phyloP scores from a whole-genome alignment of 2,888 invertebrate genomes.

The Caenorhabditis angaria region DNA sequence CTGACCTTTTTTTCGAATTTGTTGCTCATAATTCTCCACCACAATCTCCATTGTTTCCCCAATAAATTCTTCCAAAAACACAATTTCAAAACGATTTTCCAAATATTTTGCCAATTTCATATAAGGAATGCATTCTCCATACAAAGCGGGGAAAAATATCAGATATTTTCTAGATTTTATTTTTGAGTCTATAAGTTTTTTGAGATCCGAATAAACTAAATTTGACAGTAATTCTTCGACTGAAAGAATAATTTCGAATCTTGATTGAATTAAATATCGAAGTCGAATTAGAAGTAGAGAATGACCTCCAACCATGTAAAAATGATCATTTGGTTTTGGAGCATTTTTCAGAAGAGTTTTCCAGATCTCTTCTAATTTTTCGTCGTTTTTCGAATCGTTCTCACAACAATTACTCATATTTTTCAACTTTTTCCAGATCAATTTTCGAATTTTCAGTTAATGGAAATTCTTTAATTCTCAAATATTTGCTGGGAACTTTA shows the following conservation, averaged over 20 bases:
- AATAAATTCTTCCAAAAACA: conserved; percentile 24
- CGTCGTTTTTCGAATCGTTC: conserved; percentile 8
- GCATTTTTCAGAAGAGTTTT: not conserved
- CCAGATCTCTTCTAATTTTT: not conserved
- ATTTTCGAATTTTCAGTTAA: conserved; percentile 61
- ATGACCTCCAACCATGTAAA: conserved; percentile 58
- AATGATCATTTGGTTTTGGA: conserved; percentile 39
- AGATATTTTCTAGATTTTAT: not conserved
- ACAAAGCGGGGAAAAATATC: conserved; percentile 38
- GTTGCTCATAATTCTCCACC: conserved; percentile 17
- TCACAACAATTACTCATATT: no score
- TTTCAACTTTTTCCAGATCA: conserved; percentile 28
- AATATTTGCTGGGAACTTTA: conserved; percentile 58
- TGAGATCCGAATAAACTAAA: conserved; percentile 24
- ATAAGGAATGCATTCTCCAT: conserved; percentile 35
- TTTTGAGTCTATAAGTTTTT: not conserved
- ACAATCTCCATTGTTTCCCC: conserved; percentile 21
- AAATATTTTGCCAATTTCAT: conserved; percentile 11
- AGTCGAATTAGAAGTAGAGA: conserved; percentile 57
- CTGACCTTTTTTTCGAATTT: conserved; percentile 19
- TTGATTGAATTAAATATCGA: conserved; percentile 27
- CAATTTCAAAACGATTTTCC: not conserved
- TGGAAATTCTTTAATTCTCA: conserved; percentile 54
- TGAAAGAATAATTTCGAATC: conserved; percentile 20
- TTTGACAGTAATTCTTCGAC: conserved; percentile 37